Evolutionary conservation across 1,140 invertebrate genomes (phyloP), one percentile per base, ranked within the genome.

Genomic region (Mycetomoellerius zeteki): DNA sequence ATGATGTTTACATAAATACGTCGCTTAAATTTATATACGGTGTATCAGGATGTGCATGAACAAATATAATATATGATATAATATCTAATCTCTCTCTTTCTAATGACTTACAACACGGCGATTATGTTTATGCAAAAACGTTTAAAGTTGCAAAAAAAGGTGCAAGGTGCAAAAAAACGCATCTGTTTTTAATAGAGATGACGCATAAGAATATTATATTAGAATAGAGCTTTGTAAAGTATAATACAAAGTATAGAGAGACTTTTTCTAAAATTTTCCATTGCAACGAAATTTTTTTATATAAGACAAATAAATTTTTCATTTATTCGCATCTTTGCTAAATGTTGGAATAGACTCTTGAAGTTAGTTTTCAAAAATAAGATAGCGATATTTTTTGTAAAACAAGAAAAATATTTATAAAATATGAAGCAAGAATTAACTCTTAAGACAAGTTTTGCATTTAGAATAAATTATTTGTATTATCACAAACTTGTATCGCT

Each of bases 1-100:
- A 10, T 56, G 24, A 58, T 73, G 16, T 62, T 84, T 84, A 60
- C 14, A 62, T 50, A 73, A 73, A 43, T 0, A 30, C 14, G 62
- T 1, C n/a, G n/a, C 14, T 30, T 52, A 52, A 21, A 52, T 69
- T 69, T n/a, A 27, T 47, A 71, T 30, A 14, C 60, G 56, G 54
- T 24, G 21, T 80, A 14, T 8, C n/a, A 16, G 16, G 16, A 52
- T 69, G 16, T 54, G 14, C 10, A 54, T 24, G 27, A 52, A 80
- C 30, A 64, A 77, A 65, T 47, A 16, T n/a, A n/a, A n/a, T n/a
- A n/a, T n/a, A n/a, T 47, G 37, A 65, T 21, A 65, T 43, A 43
- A 43, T 21, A 65, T 47, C 24, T 64, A 47, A 64, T 21, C 54
- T 56, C 24, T 62, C 65, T 47, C 33, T 67, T 4, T 67, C 33